Base-by-base conservation (phyloP, 2,113 vertebrate genomes). In the Bolborhynchus lineola region DNA sequence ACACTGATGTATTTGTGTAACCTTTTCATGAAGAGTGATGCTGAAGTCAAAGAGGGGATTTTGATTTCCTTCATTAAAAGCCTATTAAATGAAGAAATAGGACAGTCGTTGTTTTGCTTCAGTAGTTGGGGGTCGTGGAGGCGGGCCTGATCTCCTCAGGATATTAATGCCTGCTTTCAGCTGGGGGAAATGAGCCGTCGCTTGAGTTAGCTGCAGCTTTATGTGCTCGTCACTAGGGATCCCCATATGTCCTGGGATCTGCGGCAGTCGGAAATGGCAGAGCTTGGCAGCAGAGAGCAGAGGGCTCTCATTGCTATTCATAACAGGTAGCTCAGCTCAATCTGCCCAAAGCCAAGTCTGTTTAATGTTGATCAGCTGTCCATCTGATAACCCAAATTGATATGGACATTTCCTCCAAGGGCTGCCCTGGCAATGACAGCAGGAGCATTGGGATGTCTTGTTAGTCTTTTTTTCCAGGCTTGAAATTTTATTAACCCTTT, bases 81-180 rank as follows among this genome's bases (percentile, higher is more conserved):
- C 98, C 97, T 98, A 98, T 98, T 98, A 98, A 97, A 97, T 76
- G 88, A 97, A 98, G 97, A 98, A 98, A 97, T 96, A 97, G 97
- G 95, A 98, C 97, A 97, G 97, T 97, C 79, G 46, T 93, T 26
- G 88, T 96, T 98, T 96, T 97, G 97, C 97, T 96, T 98, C 96
- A 70, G 14, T 98, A 94, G 97, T 90, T 95, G 97, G 88, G 95
- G 98, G 98, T 98, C 96, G 96, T 70, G 91, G 97, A 98, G 98
- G 97, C 72, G 46, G 97, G 95, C 74, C 97, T 97, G 97, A 89
- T 97, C 97, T 98, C 97, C 97, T 98, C 96, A 37, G 97, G 97
- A 98, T 98, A 98, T 98, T 98, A 98, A 98, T 98, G 98, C 97
- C 97, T 97, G 96, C 98, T 97, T 98, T 98, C 98, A 98, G 95